A percentile compares a stretch with the other conserved stretches of the same genome.
phyloP scores from a whole-genome alignment of 2,113 vertebrate genomes.

The Gallinago paraguaiae region DNA sequence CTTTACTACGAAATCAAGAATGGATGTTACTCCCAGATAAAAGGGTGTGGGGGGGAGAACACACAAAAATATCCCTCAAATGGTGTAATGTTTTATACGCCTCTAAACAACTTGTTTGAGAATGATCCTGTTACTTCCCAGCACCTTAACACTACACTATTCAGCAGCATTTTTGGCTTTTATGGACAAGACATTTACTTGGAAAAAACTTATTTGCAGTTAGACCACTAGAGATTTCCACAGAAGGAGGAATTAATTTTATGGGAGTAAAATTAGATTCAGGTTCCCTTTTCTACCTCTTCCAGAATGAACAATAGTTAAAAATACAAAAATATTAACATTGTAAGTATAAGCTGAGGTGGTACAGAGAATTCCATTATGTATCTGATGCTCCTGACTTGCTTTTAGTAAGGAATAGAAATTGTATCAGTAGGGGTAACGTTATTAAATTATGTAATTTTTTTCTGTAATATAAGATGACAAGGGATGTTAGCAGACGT shows the following conservation, averaged over 20 bases:
- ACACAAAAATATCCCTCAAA: not conserved
- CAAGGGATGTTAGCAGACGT: not conserved
- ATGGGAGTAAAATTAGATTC: not conserved
- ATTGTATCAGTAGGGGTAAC: not conserved
- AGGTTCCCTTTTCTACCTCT: not conserved
- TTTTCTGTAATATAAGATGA: not conserved
- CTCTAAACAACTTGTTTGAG: not conserved
- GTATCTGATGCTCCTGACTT: not conserved
- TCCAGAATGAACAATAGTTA: not conserved
- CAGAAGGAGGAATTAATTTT: not conserved
- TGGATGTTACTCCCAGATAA: not conserved
- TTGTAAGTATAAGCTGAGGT: not conserved
- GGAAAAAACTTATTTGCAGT: not conserved
- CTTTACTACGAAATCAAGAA: not conserved
- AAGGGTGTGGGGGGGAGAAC: not conserved
- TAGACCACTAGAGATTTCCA: not conserved
- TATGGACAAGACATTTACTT: not conserved
- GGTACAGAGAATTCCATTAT: not conserved
- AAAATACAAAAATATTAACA: not conserved
- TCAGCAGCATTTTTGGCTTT: not conserved
- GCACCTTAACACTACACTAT: not conserved
- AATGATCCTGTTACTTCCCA: not conserved
- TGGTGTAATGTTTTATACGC: not conserved
- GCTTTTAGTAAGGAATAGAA: not conserved
- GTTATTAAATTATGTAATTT: not conserved